phyloP scores from a whole-genome alignment of 2,888 invertebrate genomes.

The Conchocele bisecta region DNA sequence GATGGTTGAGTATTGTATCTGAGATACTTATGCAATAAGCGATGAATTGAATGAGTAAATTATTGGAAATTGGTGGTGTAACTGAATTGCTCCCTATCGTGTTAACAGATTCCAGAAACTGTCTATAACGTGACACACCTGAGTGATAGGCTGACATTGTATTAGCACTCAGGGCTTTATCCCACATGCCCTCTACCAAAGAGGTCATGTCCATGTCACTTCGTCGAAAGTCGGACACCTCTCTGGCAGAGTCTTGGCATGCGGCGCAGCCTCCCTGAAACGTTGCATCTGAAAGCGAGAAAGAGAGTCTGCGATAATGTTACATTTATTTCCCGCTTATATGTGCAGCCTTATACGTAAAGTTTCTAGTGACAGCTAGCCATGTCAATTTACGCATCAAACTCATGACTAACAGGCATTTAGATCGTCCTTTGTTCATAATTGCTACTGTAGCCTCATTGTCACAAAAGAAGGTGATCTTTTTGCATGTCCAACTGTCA shows the following conservation, averaged over 20 bases:
- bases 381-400: slow-evolving; percentile 26
- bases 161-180: too few species aligned
- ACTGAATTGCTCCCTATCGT: too few species aligned
- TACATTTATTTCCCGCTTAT: too few species aligned
- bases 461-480: slow-evolving; percentile 34
- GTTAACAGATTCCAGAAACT: too few species aligned
- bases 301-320: too few species aligned
- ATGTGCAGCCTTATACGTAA: too few species aligned
- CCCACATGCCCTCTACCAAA: too few species aligned
- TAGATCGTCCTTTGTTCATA: slow-evolving; percentile 31
- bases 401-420: slow-evolving; percentile 10
- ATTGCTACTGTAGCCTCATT: slow-evolving; percentile 35
- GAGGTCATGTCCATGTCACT: background rate
- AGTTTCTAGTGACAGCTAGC: background rate
- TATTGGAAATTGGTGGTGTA: background rate
- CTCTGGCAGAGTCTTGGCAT: background rate
- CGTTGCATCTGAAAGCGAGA: too few species aligned
- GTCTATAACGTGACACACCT: too few species aligned
- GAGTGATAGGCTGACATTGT: too few species aligned
- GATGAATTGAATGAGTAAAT: background rate
- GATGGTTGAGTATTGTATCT: too few species aligned
- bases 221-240: background rate
- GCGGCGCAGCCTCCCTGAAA: background rate
- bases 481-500: slow-evolving; percentile 9
- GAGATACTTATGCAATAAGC: background rate